Base-by-base conservation (phyloP, 2,888 invertebrate genomes). In the Druceiella hillmani region DNA sequence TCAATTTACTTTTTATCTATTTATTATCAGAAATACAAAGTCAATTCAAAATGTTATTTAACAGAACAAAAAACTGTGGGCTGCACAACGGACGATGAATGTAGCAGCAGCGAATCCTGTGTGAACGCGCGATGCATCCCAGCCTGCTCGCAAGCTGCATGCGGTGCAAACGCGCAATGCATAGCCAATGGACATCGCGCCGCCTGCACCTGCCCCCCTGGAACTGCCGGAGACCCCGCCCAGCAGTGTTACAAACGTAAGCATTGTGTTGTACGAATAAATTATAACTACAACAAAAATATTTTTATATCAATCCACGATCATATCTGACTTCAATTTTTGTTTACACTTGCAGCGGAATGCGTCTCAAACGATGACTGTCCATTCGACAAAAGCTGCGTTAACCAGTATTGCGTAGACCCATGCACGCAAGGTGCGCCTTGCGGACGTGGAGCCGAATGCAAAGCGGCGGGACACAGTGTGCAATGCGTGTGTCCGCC, bases 201-300 rank as follows among this genome's bases (percentile, higher is more conserved):
- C 3, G 79, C 80, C 12, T 93, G 93, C 61, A 78, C 76, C 53
- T 93, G 93, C 58, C 87, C 87, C 11, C 77, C 82, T 32, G 87
- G 86, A 45, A 89, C 87, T 68, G 88, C 87, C 34, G 93, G 93
- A 43, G 87, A 92, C 62, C 91, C 93, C 17, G 83, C 90, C 61
- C 64, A 81, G 13, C 77, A 80, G 46, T 93, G 93, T 55, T 89
- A 85, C 58, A 87, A 83, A 75, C 88, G 91, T 91, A 74, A 80
- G 81, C 68, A 11, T 36, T 40, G 14, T 16, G 32, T 29, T 17
- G 25, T 5, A 2, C 3, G 16, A n/a, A 31, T 13, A 26, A 12
- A 24, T 29, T 31, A 25, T 16, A 13, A 17, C n/a, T n/a, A n/a
- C n/a, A n/a, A n/a, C n/a, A n/a, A n/a, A n/a, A n/a, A n/a, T n/a